phyloP scores from a whole-genome alignment of 2,113 vertebrate genomes.

The Melanotaenia duboulayi region DNA sequence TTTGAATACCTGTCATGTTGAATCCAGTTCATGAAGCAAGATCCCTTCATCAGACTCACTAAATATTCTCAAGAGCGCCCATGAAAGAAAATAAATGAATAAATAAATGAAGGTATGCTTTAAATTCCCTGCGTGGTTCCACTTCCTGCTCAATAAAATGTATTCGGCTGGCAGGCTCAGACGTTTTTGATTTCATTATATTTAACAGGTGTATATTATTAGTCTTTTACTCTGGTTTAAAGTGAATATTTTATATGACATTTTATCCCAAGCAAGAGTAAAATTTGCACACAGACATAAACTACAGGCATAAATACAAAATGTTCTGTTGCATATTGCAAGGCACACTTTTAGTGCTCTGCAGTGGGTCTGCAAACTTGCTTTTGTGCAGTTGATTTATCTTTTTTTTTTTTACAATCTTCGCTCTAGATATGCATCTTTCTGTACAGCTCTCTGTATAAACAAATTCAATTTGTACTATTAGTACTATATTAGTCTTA shows the following conservation, averaged over 20 bases:
- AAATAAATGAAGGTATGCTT: slow-evolving; percentile 21
- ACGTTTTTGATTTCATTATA: slow-evolving; percentile 35
- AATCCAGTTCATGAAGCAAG: slow-evolving; percentile 52
- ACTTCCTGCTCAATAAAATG: slow-evolving; percentile 17
- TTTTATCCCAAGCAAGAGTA: not conserved
- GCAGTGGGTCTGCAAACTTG: too few species aligned
- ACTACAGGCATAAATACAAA: not conserved
- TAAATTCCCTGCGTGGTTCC: slow-evolving; percentile 19
- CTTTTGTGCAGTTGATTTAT: slow-evolving; percentile 5
- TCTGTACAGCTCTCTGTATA: not conserved
- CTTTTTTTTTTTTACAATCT: slow-evolving; percentile 3
- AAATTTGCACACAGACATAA: not conserved
- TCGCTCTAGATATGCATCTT: slow-evolving; percentile 1
- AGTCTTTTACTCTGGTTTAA: slow-evolving; percentile 2
- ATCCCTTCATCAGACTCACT: slow-evolving; percentile 41
- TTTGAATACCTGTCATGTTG: slow-evolving; percentile 61
- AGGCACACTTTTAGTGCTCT: not conserved
- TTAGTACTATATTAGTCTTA: not conserved
- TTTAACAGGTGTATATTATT: slow-evolving; percentile 5
- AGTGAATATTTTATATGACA: not conserved
- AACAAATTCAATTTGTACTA: slow-evolving; percentile 5
- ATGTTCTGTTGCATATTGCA: not conserved
- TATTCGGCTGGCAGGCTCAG: slow-evolving; percentile 31
- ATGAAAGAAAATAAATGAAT: slow-evolving; percentile 12
- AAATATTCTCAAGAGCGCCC: slow-evolving; percentile 49